Percentiles rank a stretch among this genome's conserved stretches.
Conservation (phyloP, 2,797 vertebrate genomes). For the Oophaga sylvatica region DNA sequence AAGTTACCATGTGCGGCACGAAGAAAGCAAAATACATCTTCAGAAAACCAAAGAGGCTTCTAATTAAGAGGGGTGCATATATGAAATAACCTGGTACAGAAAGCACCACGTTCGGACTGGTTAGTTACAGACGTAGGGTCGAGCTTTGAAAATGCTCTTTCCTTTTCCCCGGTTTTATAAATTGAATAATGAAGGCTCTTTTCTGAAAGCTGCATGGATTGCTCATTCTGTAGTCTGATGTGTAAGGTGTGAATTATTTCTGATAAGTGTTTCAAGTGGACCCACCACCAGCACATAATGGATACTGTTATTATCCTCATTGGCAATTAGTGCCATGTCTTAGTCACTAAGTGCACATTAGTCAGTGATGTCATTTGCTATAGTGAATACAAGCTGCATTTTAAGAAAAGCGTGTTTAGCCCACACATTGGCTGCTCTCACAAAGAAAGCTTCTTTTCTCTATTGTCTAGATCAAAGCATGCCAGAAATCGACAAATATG, state of each 20-base stretch:
- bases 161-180: neutral
- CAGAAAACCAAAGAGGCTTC: neutral
- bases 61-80: neutral
- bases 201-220: neutral
- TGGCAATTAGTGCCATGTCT: conserved; percentile 6
- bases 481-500: neutral
- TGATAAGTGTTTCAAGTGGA: neutral
- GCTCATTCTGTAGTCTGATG: conserved; percentile 9
- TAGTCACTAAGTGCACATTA: neutral
- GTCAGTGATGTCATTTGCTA: neutral
- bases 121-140: neutral
- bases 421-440: neutral
- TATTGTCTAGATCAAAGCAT: neutral
- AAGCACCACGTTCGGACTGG: no score
- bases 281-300: neutral
- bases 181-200: neutral
- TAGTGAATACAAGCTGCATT: neutral
- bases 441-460: neutral
- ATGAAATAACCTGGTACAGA: neutral
- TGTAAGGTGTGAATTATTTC: conserved; percentile 13
- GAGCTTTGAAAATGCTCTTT: neutral
- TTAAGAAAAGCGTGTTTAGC: neutral
- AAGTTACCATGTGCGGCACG: neutral
- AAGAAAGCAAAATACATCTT: conserved; percentile 19
- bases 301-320: neutral